Conservation (phyloP, 2,113 vertebrate genomes). For the Seriola rivoliana region DNA sequence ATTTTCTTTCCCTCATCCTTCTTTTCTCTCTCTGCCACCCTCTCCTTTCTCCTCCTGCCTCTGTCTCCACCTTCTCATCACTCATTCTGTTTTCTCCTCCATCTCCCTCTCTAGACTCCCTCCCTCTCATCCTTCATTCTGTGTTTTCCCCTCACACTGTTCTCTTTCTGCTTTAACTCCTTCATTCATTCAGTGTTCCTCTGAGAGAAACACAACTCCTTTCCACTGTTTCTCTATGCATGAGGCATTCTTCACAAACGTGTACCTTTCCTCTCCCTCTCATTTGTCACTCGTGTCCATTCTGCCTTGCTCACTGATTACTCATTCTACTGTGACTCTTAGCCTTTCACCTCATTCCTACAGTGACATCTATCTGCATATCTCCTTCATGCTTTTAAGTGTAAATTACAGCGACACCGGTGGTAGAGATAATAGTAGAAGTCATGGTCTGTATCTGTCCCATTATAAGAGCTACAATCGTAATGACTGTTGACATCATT, state of each 20-base stretch:
- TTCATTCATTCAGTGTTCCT: constrained; percentile 42
- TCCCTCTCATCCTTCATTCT: constrained; percentile 65
- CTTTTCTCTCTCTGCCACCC: constrained; percentile 33
- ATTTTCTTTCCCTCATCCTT: constrained; percentile 42
- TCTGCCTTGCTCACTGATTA: constrained; percentile 15
- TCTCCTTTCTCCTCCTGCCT: constrained; percentile 45
- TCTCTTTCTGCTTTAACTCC: constrained; percentile 37
- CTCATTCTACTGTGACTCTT: constrained; percentile 33
- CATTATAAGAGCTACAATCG: no score
- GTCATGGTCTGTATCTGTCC: background rate
- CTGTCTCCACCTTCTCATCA: constrained; percentile 67
- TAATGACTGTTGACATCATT: no score
- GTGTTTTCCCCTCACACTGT: constrained; percentile 25
- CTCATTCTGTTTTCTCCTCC: constrained; percentile 65
- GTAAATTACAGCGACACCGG: background rate
- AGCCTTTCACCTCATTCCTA: constrained; percentile 18
- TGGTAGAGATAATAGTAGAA: background rate
- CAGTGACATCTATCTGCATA: constrained; percentile 17
- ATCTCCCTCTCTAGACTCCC: constrained; percentile 55
- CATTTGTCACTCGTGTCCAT: constrained; percentile 53
- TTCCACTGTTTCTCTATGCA: constrained; percentile 36
- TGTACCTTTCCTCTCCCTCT: constrained; percentile 26
- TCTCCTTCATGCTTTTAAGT: background rate
- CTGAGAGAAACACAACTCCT: constrained; percentile 61
- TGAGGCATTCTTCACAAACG: constrained; percentile 24